Base-by-base conservation (phyloP, 1,140 invertebrate species). In the Chionoecetes opilio region DNA sequence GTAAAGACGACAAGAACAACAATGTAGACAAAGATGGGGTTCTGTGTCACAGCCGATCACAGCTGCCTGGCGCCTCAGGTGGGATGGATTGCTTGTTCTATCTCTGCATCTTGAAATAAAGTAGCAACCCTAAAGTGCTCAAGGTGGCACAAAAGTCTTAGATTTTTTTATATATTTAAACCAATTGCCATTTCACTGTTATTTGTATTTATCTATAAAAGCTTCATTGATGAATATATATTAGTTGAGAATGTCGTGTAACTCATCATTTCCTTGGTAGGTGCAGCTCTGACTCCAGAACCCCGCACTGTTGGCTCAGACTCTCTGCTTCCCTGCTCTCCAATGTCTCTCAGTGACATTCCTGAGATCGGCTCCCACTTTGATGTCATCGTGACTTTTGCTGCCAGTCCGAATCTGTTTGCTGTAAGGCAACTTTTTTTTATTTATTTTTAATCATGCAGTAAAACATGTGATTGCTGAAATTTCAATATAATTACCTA, bases 381-480 rank as follows among this genome's bases (percentile, higher is more conserved):
- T 96, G 97, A 98, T 96, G 97, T 98, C 3, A 97, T 97, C 96
- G 97, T 98, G 29, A 97, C 97, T 34, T 97, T 98, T 97, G 97
- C 97, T 14, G 97, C 97, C 0, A 97, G 97, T 97, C 98, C 98
- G 0, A 97, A 97, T 96, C 97, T 97, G 96, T 98, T 98, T 93
- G 97, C 97, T 21, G 96, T 97, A 96, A 14, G 93, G 46, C 46
- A 53, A 53, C 21, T 53, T 53, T 53, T 53, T 17, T 14, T 9
- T 2, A 14, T 53, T 53, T 17, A 53, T 9, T 2, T 53, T 53
- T 53, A 9, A 3, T 53, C 11, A 53, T 11, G 9, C 21, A 3
- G 46, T 53, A 53, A 53, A 53, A 9, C 46, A 53, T 53, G 46
- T 53, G 46, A 53, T 53, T 14, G 8, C 9, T 53, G 46, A 53